phyloP scores from a whole-genome alignment of 1,140 invertebrate species.

The Bombus superbus region DNA sequence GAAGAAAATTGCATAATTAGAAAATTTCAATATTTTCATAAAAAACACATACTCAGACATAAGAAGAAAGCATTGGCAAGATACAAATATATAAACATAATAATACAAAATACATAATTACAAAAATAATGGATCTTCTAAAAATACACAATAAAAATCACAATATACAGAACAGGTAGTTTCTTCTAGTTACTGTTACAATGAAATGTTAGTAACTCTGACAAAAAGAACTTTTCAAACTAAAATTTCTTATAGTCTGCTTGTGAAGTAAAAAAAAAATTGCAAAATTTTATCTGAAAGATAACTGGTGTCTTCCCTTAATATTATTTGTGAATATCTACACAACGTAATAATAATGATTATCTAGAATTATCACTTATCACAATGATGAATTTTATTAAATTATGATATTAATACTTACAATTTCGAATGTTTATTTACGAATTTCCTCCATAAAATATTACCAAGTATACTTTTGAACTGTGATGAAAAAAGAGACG shows the following conservation, averaged over 20 bases:
- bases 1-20: not conserved
- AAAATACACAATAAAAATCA: too few relatives aligned
- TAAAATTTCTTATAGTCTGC: not conserved
- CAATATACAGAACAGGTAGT: too few relatives aligned
- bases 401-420: constrained; percentile 20
- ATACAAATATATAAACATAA: not conserved
- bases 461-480: not conserved
- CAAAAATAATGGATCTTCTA: too few relatives aligned
- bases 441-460: constrained; percentile 17
- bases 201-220: too few relatives aligned
- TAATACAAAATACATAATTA: too few relatives aligned
- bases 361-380: constrained; percentile 30
- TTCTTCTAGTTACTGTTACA: too few relatives aligned
- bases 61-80: not conserved
- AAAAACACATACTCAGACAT: not conserved
- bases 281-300: not conserved
- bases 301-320: not conserved
- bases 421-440: constrained; percentile 43
- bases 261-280: not conserved
- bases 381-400: constrained; percentile 26
- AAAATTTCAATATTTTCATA: not conserved
- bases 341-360: constrained; percentile 30
- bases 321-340: constrained; percentile 50
- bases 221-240: too few relatives aligned
- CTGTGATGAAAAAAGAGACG: not conserved